Percentiles rank a stretch among this genome's conserved stretches.
Evolutionary conservation across 1,140 invertebrate species (phyloP).

Genomic region (Tetramorium parvispinum): DNA sequence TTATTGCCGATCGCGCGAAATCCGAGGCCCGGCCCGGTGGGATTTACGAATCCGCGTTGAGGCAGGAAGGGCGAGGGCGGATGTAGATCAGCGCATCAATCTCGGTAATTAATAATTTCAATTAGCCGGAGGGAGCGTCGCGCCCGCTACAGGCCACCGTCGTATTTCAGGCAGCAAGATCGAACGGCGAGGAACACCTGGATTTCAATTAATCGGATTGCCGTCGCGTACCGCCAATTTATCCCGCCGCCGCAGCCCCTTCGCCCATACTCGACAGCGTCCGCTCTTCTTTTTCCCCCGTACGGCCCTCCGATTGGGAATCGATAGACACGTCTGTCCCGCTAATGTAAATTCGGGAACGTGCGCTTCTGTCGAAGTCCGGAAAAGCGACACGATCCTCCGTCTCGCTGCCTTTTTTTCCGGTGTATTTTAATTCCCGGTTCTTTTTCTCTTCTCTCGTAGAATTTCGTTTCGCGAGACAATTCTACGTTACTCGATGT

Average conservation of each 20-base stretch:
- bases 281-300: background rate
- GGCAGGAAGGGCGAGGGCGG: background rate
- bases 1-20: conserved; percentile 25
- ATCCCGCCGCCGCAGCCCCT: background rate
- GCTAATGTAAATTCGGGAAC: conserved; percentile 64
- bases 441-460: background rate
- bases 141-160: background rate
- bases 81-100: conserved; percentile 49
- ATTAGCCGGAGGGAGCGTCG: conserved; percentile 38
- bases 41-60: background rate
- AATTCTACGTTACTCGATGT: background rate
- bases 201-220: conserved; percentile 74
- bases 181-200: conserved; percentile 49
- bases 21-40: background rate
- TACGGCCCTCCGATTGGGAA: conserved; percentile 55
- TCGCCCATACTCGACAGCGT: background rate
- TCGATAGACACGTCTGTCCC: conserved; percentile 65
- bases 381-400: background rate
- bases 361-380: conserved; percentile 13
- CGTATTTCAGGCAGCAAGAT: conserved; percentile 52
- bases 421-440: conserved; percentile 2
- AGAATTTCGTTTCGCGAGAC: conserved; percentile 23
- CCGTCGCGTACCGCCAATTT: conserved; percentile 60
- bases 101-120: conserved; percentile 70
- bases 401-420: background rate